phyloP scores from a whole-genome alignment of 2,113 vertebrate species.

The Pristiophorus japonicus region DNA sequence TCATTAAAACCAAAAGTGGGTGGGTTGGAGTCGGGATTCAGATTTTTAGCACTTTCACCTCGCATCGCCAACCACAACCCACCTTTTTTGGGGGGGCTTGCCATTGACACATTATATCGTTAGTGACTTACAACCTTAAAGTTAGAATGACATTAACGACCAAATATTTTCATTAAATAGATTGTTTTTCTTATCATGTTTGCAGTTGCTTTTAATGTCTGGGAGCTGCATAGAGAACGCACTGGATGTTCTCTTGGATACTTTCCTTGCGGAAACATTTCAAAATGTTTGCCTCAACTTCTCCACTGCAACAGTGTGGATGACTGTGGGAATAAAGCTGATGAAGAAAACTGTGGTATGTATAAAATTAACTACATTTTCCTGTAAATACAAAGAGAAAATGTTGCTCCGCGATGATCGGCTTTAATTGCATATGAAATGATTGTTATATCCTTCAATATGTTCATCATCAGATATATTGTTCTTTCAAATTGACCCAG shows the following conservation, averaged over 20 bases:
- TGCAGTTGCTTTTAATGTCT: conserved; percentile 50
- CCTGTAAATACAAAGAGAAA: not conserved
- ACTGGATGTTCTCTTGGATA: conserved; percentile 72
- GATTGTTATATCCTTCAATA: not conserved
- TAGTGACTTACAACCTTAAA: not conserved
- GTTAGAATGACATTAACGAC: not conserved
- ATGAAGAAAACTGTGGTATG: conserved; percentile 89
- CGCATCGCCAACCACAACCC: too few relatives aligned
- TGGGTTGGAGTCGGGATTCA: too few relatives aligned
- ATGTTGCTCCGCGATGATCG: not conserved
- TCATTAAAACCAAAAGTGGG: too few relatives aligned
- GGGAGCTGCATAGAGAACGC: conserved; percentile 58
- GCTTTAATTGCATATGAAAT: not conserved
- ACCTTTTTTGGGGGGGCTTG: not conserved
- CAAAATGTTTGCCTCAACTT: conserved; percentile 77
- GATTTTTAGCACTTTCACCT: too few relatives aligned
- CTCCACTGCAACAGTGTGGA: conserved; percentile 87
- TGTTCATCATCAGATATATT: not conserved
- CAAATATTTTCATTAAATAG: not conserved
- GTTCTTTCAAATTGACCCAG: not conserved
- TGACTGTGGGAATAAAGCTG: conserved; percentile 83
- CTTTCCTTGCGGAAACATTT: conserved; percentile 87
- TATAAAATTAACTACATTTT: conserved; percentile 37
- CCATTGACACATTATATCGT: not conserved
- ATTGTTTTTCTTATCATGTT: conserved; percentile 12